These are phyloP conservation scores for Cataglyphis cursor DNA, from an alignment of 2,888 invertebrate genomes.

Conservation along the genomic window DNA sequence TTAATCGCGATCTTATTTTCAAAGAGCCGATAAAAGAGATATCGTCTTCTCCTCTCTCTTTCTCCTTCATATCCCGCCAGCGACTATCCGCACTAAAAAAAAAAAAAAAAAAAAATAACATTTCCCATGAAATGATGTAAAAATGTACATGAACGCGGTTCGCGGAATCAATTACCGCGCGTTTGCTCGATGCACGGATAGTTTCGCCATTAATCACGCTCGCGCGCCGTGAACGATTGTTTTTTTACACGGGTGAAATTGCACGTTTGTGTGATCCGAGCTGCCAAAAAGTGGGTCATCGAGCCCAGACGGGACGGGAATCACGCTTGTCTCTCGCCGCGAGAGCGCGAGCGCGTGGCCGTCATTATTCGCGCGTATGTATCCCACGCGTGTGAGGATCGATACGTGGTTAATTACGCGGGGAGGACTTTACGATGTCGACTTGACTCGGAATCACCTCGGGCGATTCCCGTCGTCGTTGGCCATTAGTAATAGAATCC, in stretches of 20 bases:
- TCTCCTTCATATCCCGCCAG: not conserved
- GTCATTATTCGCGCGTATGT: constrained; percentile 41
- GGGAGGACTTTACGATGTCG: constrained; percentile 1
- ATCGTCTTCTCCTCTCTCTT: not conserved
- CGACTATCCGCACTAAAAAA: not conserved
- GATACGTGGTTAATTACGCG: constrained; percentile 50
- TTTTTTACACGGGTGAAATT: constrained; percentile 52
- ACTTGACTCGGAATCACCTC: constrained; percentile 73
- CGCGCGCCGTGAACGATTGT: constrained; percentile 51
- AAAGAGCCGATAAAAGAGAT: not conserved
- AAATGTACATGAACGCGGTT: constrained; percentile 34
- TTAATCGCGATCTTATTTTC: constrained; percentile 12
- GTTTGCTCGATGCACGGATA: constrained; percentile 40
- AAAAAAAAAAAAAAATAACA: constrained; percentile 27
- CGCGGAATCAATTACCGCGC: constrained; percentile 57
- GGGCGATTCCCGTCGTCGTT: constrained; percentile 75
- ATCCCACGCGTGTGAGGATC: constrained; percentile 28
- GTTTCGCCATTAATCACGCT: constrained; percentile 54
- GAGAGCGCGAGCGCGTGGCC: constrained; percentile 30
- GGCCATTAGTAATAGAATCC: constrained; percentile 55
- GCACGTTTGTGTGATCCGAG: constrained; percentile 50
- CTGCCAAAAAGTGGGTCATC: constrained; percentile 58
- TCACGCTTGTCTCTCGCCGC: not conserved
- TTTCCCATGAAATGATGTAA: constrained; percentile 41
- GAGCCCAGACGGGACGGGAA: constrained; percentile 1